Evolutionary conservation across 2,797 vertebrate species (phyloP).

Genomic region (Paratrypauchen microcephalus): DNA sequence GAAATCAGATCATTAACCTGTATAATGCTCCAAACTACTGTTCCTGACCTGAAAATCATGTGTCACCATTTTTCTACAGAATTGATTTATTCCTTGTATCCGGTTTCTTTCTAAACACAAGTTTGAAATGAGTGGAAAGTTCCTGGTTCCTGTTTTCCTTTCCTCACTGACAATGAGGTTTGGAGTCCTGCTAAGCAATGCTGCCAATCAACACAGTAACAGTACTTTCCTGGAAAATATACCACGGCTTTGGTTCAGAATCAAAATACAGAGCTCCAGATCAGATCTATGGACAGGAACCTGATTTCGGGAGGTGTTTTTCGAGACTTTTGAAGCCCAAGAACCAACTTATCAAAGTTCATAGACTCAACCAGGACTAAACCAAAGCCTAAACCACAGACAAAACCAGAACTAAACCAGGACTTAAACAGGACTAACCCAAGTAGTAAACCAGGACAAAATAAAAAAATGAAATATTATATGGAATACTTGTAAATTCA

Average conservation of each 20-base stretch:
- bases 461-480: no score
- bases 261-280: not conserved
- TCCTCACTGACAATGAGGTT: slow-evolving; percentile 28
- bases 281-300: not conserved
- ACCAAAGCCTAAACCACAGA: no score
- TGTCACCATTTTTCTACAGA: not conserved
- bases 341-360: not conserved
- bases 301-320: no score
- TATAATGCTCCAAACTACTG: not conserved
- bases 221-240: slow-evolving; percentile 40
- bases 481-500: no score
- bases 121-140: not conserved
- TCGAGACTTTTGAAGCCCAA: no score
- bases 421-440: no score
- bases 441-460: no score
- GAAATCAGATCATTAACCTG: not conserved
- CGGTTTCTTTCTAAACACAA: slow-evolving; percentile 6
- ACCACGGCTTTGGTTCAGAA: not conserved
- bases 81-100: slow-evolving; percentile 7
- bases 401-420: no score
- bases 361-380: not conserved
- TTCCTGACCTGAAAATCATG: not conserved
- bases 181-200: slow-evolving; percentile 25
- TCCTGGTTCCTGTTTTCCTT: slow-evolving; percentile 12
- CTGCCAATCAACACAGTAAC: slow-evolving; percentile 46